Evolutionary conservation across 2,888 invertebrate species (phyloP), one percentile per base, ranked within the genome.

Genomic region (Spodoptera littoralis): DNA sequence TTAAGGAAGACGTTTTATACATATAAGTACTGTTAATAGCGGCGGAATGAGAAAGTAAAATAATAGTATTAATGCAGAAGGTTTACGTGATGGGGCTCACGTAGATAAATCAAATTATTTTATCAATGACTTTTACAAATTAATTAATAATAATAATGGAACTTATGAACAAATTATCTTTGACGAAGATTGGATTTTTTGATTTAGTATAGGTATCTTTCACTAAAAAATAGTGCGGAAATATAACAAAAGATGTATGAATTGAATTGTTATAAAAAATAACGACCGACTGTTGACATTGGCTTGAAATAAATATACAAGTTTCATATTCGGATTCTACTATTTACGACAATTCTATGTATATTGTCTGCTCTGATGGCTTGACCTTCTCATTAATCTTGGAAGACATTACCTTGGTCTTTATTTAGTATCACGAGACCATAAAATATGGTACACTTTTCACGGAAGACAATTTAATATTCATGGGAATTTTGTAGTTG

Each of bases 1-100:
- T 70, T 52, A 44, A 59, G 55, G 55, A 59, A 71, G 58, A 75
- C 58, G 44, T 64, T 63, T 56, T 59, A 18, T 18, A 18, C 36
- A 41, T 49, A 47, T 42, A n/a, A 47, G 13, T 41, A 41, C 45
- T 24, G 13, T 54, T 70, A 27, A 49, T 52, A n/a, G 11, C 5
- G 9, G 42, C 53, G 41, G 36, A 27, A 58, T 52, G 36, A 48
- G 56, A 73, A 68, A 60, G 45, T 56, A 3, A 22, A 60, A 27
- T 18, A 36, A 52, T 36, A 9, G 54, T 46, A 45, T n/a, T 45
- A 3, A 9, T n/a, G 5, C 44, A 30, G 27, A 53, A 57, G 36
- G 72, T 53, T 24, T 42, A 49, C 30, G 41, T 53, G 49, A 43
- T 50, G 5, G n/a, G 13, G 12, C 45, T 50, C 36, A 71, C 43